phyloP scores from a whole-genome alignment of 2,797 vertebrate genomes.

The Selene dorsalis region DNA sequence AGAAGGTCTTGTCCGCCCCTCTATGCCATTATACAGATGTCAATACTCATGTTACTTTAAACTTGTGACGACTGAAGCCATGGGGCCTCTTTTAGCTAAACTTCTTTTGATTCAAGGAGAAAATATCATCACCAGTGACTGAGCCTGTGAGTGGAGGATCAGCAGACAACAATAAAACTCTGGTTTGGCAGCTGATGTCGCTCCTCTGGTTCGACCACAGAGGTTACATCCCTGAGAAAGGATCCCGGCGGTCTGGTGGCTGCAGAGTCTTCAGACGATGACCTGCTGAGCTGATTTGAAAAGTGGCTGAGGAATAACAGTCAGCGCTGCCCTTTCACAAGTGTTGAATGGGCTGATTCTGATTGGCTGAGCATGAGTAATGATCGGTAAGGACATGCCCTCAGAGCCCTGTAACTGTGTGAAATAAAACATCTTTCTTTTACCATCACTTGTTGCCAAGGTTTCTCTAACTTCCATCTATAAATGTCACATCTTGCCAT shows the following conservation, averaged over 20 bases:
- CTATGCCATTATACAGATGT: not conserved
- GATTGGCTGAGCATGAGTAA: conserved; percentile 6
- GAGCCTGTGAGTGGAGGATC: not conserved
- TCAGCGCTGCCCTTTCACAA: conserved; percentile 14
- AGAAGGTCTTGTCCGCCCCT: not conserved
- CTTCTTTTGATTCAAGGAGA: not conserved
- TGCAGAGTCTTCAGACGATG: too few species aligned
- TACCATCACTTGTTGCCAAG: conserved; percentile 11
- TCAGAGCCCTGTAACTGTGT: not conserved
- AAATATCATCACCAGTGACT: not conserved
- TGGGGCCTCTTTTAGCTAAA: not conserved
- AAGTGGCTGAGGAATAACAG: not conserved
- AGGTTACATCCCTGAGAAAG: too few species aligned
- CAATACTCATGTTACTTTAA: not conserved
- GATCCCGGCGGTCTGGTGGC: too few species aligned
- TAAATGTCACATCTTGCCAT: conserved; percentile 18
- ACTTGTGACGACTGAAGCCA: not conserved
- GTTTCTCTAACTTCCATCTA: not conserved
- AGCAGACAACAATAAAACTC: too few species aligned
- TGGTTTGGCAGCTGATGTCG: too few species aligned
- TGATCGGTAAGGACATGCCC: not conserved
- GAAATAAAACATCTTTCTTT: conserved; percentile 5
- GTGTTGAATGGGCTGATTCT: not conserved
- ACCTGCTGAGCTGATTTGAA: conserved; percentile 7
- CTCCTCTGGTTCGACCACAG: too few species aligned